Evolutionary conservation across 2,113 vertebrate genomes (phyloP), one percentile per base, ranked within the genome.

Genomic region (Lophotis ruficrista): DNA sequence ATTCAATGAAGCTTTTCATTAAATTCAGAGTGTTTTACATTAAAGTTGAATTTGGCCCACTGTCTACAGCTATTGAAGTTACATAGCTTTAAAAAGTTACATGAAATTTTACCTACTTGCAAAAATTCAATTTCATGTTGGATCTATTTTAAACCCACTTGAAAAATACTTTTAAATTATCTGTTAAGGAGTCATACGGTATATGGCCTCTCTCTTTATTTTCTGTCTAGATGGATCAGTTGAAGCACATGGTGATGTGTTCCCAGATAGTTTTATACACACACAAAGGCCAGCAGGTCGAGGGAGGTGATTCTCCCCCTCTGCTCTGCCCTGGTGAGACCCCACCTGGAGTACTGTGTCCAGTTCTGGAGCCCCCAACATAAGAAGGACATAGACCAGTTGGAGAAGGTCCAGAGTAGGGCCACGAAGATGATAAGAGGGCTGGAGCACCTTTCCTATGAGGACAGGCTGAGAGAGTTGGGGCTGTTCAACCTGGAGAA

Each of bases 1-100:
- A 95, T 86, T 96, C 85, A 93, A 76, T 84, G 83, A 90, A 86
- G 68, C 80, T 89, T 95, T 95, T 92, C 51, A 92, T 94, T 90
- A 89, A 75, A 87, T 91, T 90, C n/a, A n/a, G 56, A 14, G 19
- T 89, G 88, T 38, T 96, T 94, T 90, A 68, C 60, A 37, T 92
- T 78, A 84, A 86, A 81, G 28, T 47, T 89, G 64, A 89, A 53
- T 95, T 95, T 94, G 68, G 47, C 43, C 94, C 76, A 73, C 66
- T 72, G 45, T 93, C 53, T 87, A 41, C n/a, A 83, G 56, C 82
- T 86, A 50, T 93, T 95, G 71, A 79, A 83, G 25, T 87, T 76
- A 57, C 37, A 45, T 10, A 77, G 54, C 76, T 93, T 94, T 69
- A 50, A 89, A 93, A 95, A 94, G 30, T 94, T 88, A 71, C 50